Evolutionary conservation across 2,797 vertebrate species (phyloP), one percentile per base, ranked within the genome.

Genomic region (Chiloscyllium punctatum): DNA sequence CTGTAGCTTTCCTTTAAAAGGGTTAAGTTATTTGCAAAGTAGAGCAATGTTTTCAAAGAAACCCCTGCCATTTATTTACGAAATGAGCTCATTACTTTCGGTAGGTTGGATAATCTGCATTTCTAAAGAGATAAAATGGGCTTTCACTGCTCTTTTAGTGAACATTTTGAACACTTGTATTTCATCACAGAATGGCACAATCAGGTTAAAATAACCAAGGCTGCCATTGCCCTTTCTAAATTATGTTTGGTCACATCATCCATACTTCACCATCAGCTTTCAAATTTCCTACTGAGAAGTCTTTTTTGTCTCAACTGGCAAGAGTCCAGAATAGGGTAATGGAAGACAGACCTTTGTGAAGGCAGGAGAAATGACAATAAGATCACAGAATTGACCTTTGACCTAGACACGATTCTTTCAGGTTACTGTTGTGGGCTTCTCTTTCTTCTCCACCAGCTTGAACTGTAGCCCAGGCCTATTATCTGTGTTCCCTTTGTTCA

Each of bases 331-430:
- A 97, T 96, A 97, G 97, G 96, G 97, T 97, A 98, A 98, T 98
- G 97, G 98, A 98, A 98, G 97, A 98, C 97, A 97, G 97, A 97
- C 97, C 97, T 97, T 97, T 98, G 97, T 97, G 97, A 97, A 97
- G 97, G 97, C 97, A 96, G 96, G 97, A 97, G 96, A 95, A 27
- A 98, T 97, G 96, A 97, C 98, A 98, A 98, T 98, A 97, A 98
- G 98, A 98, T 98, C 98, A 98, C 97, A 98, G 97, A 96, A 96
- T 96, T 97, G 98, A 98, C 98, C 98, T 98, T 97, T 98, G 98
- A 98, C 98, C 97, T 96, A 97, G 97, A 97, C 94, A 95, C 48
- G 94, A 95, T 95, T 95, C 94, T 98, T 98, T 98, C 98, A 98
- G 97, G 98, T 96, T 97, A 96, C 96, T 94, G 95, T 95, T 96